Evolutionary conservation across 1,140 invertebrate species (phyloP).

Genomic region (Nylanderia fulva): DNA sequence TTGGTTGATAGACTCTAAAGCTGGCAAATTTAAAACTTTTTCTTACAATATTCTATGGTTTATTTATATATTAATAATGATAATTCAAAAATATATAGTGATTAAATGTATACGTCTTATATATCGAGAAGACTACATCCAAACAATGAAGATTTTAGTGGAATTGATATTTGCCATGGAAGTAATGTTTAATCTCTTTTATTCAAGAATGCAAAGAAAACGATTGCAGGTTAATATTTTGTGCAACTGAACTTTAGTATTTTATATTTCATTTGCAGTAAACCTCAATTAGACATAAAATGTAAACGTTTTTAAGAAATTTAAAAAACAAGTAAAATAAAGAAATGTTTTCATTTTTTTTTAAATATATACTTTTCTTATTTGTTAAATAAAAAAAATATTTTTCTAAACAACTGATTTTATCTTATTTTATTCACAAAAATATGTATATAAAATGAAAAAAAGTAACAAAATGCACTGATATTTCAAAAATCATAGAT

Average conservation of each 20-base stretch:
- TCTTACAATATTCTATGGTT: slow-evolving; percentile 5
- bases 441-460: no score
- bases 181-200: slow-evolving; percentile 23
- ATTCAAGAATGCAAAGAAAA: slow-evolving; percentile 1
- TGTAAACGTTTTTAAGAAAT: not conserved
- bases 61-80: not conserved
- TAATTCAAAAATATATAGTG: not conserved
- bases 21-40: not conserved
- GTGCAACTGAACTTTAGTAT: not conserved
- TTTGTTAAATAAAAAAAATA: no score
- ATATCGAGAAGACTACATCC: not conserved
- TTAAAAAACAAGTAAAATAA: not conserved
- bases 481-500: no score
- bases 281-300: not conserved
- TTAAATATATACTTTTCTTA: no score
- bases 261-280: not conserved
- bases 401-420: no score
- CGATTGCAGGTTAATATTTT: slow-evolving; percentile 10
- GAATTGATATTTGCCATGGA: slow-evolving; percentile 21
- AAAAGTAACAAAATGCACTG: no score
- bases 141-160: slow-evolving; percentile 32
- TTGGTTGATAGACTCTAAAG: slow-evolving; percentile 9
- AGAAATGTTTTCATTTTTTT: no score
- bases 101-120: not conserved
- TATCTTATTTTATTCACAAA: no score